These are phyloP conservation scores for Agrochola lota DNA, from an alignment of 2,888 invertebrate genomes.

Conservation along the genomic window DNA sequence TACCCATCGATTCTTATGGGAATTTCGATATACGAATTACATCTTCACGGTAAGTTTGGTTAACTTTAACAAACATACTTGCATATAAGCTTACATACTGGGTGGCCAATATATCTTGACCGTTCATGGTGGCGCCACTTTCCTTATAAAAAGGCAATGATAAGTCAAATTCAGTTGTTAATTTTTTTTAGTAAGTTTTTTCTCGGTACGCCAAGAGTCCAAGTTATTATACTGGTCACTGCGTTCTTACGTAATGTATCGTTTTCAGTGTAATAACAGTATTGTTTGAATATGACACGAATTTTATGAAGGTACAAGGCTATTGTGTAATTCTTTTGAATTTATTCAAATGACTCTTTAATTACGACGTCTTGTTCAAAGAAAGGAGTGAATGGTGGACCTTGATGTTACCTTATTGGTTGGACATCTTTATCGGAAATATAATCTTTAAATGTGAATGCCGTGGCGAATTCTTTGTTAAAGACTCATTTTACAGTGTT, in stretches of 20 bases:
- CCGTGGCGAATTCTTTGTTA: slow-evolving; percentile 7
- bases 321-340: slow-evolving; percentile 59
- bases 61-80: slow-evolving; percentile 17
- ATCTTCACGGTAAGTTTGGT: slow-evolving; percentile 54
- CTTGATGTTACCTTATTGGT: slow-evolving; percentile 44
- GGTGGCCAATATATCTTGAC: slow-evolving; percentile 15
- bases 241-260: slow-evolving; percentile 44
- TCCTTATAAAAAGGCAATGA: background rate
- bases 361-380: slow-evolving; percentile 54
- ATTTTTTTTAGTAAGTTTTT: background rate
- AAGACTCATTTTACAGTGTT: background rate
- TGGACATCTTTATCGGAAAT: slow-evolving; percentile 37
- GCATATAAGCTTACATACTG: background rate
- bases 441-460: slow-evolving; percentile 19
- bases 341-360: slow-evolving; percentile 63
- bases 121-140: slow-evolving; percentile 17
- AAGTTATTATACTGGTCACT: slow-evolving; percentile 21
- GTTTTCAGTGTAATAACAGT: slow-evolving; percentile 56
- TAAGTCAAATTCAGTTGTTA: background rate
- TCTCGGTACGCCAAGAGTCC: background rate
- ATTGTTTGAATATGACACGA: slow-evolving; percentile 64
- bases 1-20: slow-evolving; percentile 53
- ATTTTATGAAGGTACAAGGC: slow-evolving; percentile 34
- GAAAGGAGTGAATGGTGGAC: slow-evolving; percentile 50
- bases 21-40: slow-evolving; percentile 41